Base-by-base conservation (phyloP, 1,140 invertebrate genomes). In the Charaxes varanes region DNA sequence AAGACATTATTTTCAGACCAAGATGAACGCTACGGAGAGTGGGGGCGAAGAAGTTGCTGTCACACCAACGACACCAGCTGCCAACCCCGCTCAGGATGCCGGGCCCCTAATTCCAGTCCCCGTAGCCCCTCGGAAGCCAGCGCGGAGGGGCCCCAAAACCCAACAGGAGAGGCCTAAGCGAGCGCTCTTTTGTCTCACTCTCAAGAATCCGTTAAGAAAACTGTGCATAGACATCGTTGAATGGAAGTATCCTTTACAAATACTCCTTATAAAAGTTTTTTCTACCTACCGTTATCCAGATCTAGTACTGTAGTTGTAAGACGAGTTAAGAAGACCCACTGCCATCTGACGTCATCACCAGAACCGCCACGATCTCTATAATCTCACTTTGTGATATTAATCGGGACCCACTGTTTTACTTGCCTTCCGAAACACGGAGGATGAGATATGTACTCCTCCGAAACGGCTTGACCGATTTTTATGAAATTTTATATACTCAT, bases 161-260 rank as follows among this genome's bases (percentile, higher is more conserved):
- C 92, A 91, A 21, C 93, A 93, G 30, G 94, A 98, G 86, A 88
- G 97, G 62, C 96, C 97, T 5, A 89, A 90, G 58, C 86, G 97
- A 42, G 96, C 97, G 1, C 89, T 99, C 45, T 97, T 97, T 76
- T 99, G 96, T 85, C 88, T 99, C 40, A 90, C 90, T 21, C 88
- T 99, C 41, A 96, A 97, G 76, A 99, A 99, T 86, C 97, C 97
- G n/a, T 62, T 99, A 22, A 88, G 98, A 49, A 97, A 97, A 73
- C 77, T 97, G 41, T 99, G 97, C 86, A 99, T 99, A 65, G 91
- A 92, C 69, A 91, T 99, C 56, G 96, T 99, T 50, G 98, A 99
- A 85, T 99, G 97, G 97, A 99, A 98, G 95, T 98, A 97, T 95
- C 94, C 93, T 96, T 95, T 94, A 46, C 28, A 56, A 41, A 32